Conservation (phyloP, 2,888 invertebrate species). For the Drosophila kanekoi region DNA sequence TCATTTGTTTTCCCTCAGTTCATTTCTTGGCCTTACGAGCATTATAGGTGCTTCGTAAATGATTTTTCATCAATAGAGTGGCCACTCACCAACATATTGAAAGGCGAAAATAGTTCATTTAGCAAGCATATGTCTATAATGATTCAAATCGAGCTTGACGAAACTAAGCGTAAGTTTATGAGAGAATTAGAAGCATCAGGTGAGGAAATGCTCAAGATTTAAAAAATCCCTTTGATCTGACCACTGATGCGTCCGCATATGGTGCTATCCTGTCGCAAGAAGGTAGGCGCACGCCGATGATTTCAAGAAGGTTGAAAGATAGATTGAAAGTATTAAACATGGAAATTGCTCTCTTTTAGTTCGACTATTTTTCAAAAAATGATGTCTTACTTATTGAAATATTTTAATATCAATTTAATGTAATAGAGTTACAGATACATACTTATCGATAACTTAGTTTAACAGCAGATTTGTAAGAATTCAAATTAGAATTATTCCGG, state of each 20-base stretch:
- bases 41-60: constrained; percentile 6
- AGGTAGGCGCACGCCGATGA: neutral
- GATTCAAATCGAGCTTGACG: neutral
- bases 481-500: neutral
- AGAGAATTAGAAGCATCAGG: neutral
- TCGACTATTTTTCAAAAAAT: too few species aligned
- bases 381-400: too few species aligned
- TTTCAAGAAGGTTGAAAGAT: neutral
- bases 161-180: neutral
- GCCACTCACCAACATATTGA: constrained; percentile 1
- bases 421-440: too few species aligned
- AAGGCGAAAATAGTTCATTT: constrained; percentile 7
- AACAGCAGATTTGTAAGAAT: neutral
- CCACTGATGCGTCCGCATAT: too few species aligned
- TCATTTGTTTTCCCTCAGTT: neutral
- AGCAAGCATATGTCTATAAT: constrained; percentile 3
- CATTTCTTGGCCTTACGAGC: constrained; percentile 2
- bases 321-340: too few species aligned
- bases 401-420: too few species aligned
- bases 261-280: neutral
- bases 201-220: constrained; percentile 3
- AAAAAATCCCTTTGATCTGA: neutral
- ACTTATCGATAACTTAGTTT: too few species aligned
- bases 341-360: too few species aligned
- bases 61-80: constrained; percentile 6